Conservation (phyloP, 2,797 vertebrate species). For the Lagocephalus sceleratus region DNA sequence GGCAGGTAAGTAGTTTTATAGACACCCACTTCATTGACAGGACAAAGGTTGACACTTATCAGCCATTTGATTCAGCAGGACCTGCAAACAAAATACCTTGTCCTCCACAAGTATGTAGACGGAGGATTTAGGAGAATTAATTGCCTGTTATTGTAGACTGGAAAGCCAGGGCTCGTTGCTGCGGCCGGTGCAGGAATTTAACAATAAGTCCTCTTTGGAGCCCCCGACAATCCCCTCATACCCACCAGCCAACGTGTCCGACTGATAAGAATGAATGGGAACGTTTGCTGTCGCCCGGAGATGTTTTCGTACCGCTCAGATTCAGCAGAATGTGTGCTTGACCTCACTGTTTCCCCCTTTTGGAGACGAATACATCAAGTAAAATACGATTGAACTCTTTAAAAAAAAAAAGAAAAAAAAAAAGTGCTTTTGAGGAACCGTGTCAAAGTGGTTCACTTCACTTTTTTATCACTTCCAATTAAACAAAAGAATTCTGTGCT, state of each 20-base stretch:
- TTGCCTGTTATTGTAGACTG: conserved; percentile 29
- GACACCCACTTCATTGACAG: conserved; percentile 51
- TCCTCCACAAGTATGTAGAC: conserved; percentile 45
- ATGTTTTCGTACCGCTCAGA: conserved; percentile 34
- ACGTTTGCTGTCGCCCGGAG: conserved; percentile 23
- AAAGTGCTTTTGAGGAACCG: conserved; percentile 4
- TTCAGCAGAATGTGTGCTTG: conserved; percentile 4
- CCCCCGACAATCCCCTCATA: conserved; percentile 37
- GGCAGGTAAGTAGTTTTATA: conserved; percentile 39
- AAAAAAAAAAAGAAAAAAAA: neutral
- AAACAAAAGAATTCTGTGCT: too few species aligned
- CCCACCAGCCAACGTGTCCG: conserved; percentile 20
- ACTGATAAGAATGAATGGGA: conserved; percentile 54
- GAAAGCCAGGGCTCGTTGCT: conserved; percentile 31
- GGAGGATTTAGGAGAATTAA: conserved; percentile 47
- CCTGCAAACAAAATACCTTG: conserved; percentile 69
- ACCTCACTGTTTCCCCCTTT: conserved; percentile 4
- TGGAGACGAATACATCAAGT: conserved; percentile 12
- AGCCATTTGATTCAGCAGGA: conserved; percentile 50
- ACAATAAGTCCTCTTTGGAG: conserved; percentile 53
- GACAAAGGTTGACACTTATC: conserved; percentile 76
- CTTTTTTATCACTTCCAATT: too few species aligned
- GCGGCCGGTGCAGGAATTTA: conserved; percentile 41
- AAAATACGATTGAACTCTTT: conserved; percentile 28
- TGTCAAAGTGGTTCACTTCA: too few species aligned